A percentile compares a stretch with the other conserved stretches of the same genome.
Conservation (phyloP, 2,888 invertebrate species). For the Gryllus longicercus region DNA sequence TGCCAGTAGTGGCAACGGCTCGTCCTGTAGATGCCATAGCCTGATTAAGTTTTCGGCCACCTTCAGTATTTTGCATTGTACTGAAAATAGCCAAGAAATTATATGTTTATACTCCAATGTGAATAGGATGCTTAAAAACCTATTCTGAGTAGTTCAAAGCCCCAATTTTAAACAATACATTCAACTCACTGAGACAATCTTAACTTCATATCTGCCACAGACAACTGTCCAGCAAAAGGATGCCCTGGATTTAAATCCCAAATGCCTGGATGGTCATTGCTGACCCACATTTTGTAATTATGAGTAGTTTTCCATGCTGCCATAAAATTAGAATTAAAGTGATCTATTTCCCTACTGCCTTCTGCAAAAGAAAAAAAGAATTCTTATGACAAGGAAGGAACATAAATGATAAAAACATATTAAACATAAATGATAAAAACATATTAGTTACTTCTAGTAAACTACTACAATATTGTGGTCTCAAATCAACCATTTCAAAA, state of each 20-base stretch:
- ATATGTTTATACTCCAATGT: too few relatives aligned
- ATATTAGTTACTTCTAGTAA: too few relatives aligned
- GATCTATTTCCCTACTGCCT: conserved; percentile 75
- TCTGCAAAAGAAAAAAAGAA: conserved; percentile 52
- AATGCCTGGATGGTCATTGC: conserved; percentile 63
- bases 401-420: too few relatives aligned
- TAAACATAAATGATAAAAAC: too few relatives aligned
- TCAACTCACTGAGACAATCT: conserved; percentile 80
- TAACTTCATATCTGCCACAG: conserved; percentile 90
- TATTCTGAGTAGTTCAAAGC: too few relatives aligned
- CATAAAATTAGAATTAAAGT: conserved; percentile 83
- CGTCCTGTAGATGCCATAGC: conserved; percentile 88
- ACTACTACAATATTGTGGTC: too few relatives aligned
- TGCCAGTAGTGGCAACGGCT: conserved; percentile 76
- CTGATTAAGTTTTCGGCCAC: conserved; percentile 88
- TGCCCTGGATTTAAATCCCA: conserved; percentile 69
- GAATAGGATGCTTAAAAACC: too few relatives aligned
- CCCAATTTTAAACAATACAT: conserved; percentile 22
- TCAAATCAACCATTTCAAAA: too few relatives aligned
- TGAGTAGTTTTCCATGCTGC: conserved; percentile 81
- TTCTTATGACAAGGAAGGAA: too few relatives aligned
- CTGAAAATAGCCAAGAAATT: conserved; percentile 49
- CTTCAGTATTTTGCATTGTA: conserved; percentile 91
- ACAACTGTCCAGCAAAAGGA: conserved; percentile 91
- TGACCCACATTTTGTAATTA: conserved; percentile 83